phyloP scores from a whole-genome alignment of 2,797 vertebrate species.

The Etheostoma nigrum region DNA sequence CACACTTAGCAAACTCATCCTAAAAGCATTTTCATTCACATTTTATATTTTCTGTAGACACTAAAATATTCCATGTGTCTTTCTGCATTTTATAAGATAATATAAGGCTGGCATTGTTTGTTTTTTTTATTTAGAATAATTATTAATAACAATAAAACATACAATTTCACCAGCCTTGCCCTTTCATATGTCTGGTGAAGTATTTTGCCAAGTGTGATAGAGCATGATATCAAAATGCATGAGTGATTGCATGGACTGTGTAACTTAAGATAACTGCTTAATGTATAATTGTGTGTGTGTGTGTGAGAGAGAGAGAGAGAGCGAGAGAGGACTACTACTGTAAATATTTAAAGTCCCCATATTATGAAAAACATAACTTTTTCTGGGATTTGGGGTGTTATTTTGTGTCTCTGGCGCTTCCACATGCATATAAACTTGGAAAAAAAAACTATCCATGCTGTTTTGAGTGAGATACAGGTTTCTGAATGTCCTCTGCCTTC shows the following conservation, averaged over 20 bases:
- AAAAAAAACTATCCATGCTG: too few species aligned
- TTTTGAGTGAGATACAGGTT: too few species aligned
- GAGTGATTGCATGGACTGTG: constrained; percentile 31
- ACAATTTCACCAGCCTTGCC: constrained; percentile 22
- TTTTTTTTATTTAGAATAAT: constrained; percentile 1
- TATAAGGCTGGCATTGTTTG: constrained; percentile 18
- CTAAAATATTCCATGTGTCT: neutral
- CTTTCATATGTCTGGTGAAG: constrained; percentile 16
- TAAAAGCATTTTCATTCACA: constrained; percentile 12
- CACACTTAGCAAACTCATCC: neutral
- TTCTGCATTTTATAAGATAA: neutral
- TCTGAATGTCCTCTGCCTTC: too few species aligned
- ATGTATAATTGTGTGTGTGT: neutral
- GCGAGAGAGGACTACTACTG: neutral
- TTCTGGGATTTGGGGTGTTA: too few species aligned
- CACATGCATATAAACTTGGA: too few species aligned
- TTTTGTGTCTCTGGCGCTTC: too few species aligned
- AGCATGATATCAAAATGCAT: constrained; percentile 41
- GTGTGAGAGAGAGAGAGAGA: neutral
- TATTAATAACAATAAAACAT: neutral
- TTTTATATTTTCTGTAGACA: constrained; percentile 9
- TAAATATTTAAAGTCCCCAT: neutral
- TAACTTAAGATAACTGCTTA: neutral
- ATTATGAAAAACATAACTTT: too few species aligned
- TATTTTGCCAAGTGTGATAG: neutral